phyloP scores from a whole-genome alignment of 2,888 invertebrate species.

The Halictus ligatus region DNA sequence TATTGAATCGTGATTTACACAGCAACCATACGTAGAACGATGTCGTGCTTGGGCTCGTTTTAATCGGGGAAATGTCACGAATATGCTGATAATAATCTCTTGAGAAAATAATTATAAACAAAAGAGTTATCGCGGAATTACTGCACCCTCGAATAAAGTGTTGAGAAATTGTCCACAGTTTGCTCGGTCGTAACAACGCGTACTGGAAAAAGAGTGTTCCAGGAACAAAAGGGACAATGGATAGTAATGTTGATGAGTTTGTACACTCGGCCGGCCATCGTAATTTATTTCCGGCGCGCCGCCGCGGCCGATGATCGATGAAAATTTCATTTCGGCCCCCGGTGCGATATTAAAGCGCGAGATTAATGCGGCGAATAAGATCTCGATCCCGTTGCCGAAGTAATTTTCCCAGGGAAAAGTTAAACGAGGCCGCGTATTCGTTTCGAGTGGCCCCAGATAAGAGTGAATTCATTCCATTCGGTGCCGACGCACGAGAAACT shows the following conservation, averaged over 20 bases:
- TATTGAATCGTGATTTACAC: background rate
- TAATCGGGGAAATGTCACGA: background rate
- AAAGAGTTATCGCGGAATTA: background rate
- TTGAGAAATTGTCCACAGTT: too few relatives aligned
- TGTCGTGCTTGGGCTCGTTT: background rate
- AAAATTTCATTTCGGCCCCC: background rate
- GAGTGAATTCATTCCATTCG: background rate
- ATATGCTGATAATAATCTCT: background rate
- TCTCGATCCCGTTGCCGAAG: background rate
- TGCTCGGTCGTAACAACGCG: too few relatives aligned
- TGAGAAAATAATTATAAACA: background rate
- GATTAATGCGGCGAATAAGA: conserved; percentile 24
- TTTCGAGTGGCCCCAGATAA: background rate
- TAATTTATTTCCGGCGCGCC: background rate
- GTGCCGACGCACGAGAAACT: too few relatives aligned
- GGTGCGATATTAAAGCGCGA: background rate
- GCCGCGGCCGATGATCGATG: conserved; percentile 2
- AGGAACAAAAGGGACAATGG: background rate
- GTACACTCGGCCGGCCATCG: background rate
- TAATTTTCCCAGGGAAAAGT: background rate
- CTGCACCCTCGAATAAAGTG: too few relatives aligned
- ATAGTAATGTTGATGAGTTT: background rate
- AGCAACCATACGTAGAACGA: background rate
- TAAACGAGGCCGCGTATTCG: background rate
- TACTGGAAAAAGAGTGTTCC: background rate